These are phyloP conservation scores for Acronicta psi DNA, from an alignment of 2,888 invertebrate species.

Conservation along the genomic window DNA sequence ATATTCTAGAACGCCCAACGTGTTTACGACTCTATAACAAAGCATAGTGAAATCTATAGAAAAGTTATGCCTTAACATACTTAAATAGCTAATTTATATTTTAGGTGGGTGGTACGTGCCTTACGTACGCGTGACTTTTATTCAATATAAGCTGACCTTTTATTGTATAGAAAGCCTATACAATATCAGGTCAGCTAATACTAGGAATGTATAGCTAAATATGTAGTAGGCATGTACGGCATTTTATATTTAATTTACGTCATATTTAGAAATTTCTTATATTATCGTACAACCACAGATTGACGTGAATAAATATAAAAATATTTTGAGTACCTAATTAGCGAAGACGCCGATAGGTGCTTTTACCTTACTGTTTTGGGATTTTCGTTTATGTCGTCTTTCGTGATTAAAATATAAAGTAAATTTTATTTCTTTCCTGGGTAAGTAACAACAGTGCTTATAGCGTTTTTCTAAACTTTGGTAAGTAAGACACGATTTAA, in stretches of 20 bases:
- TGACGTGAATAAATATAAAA: constrained; percentile 32
- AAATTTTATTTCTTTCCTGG: too few relatives aligned
- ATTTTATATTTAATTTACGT: constrained; percentile 53
- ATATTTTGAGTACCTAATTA: constrained; percentile 37
- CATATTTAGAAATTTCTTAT: constrained; percentile 29
- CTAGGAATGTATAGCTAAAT: too few relatives aligned
- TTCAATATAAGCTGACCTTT: too few relatives aligned
- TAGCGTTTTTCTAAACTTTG: too few relatives aligned
- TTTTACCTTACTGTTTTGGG: constrained; percentile 27
- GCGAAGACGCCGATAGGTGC: constrained; percentile 24
- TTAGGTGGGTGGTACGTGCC: constrained; percentile 40
- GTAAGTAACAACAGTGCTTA: too few relatives aligned
- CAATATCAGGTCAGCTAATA: too few relatives aligned
- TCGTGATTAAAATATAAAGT: too few relatives aligned
- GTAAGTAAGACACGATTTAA: too few relatives aligned
- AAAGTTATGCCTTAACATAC: constrained; percentile 21
- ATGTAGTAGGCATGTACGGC: neutral
- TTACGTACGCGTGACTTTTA: neutral
- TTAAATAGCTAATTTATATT: constrained; percentile 19
- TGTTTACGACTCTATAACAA: constrained; percentile 34
- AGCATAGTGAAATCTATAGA: constrained; percentile 18
- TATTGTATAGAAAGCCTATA: too few relatives aligned
- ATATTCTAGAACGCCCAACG: constrained; percentile 16
- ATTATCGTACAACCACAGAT: constrained; percentile 23
- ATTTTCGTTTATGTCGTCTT: constrained; percentile 1